Evolutionary conservation across 2,797 vertebrate genomes (phyloP).

Genomic region (Mallotus villosus): DNA sequence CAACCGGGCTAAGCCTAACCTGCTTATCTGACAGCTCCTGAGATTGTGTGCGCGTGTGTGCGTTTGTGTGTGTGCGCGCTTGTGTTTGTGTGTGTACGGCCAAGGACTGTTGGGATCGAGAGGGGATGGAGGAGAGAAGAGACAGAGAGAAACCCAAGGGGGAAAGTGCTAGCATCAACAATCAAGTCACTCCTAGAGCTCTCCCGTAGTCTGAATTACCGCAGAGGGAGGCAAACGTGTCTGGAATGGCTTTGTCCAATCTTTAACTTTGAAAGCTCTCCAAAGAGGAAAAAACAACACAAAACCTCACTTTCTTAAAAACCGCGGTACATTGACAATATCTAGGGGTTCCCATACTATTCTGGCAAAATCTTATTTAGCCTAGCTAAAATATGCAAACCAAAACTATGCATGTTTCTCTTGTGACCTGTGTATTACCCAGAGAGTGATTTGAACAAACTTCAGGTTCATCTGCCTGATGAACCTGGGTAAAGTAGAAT

Average conservation of each 20-base stretch:
- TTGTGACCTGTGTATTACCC: background rate
- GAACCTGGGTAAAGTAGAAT: background rate
- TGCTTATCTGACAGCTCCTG: constrained; percentile 77
- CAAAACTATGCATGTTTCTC: background rate
- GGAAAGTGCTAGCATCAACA: constrained; percentile 74
- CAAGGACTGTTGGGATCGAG: constrained; percentile 3
- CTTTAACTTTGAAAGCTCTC: constrained; percentile 67
- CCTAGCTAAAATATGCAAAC: too few species aligned
- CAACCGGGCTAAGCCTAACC: constrained; percentile 67
- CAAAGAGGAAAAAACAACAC: constrained; percentile 44
- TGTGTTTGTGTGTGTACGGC: constrained; percentile 39
- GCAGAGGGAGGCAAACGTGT: constrained; percentile 69
- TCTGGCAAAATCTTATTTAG: background rate
- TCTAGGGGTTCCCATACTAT: background rate
- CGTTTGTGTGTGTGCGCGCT: background rate
- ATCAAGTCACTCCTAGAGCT: constrained; percentile 72
- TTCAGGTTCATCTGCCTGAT: background rate
- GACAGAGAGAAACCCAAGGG: constrained; percentile 62
- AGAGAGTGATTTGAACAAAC: background rate
- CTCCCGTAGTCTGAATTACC: constrained; percentile 69
- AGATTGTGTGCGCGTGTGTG: constrained; percentile 57
- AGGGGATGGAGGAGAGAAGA: constrained; percentile 34
- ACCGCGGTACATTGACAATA: constrained; percentile 40
- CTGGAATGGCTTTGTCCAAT: constrained; percentile 65
- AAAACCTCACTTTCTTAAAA: constrained; percentile 51